Evolutionary conservation across 1,140 invertebrate species (phyloP), one percentile per base, ranked within the genome.

Genomic region (Mylabris phalerata): DNA sequence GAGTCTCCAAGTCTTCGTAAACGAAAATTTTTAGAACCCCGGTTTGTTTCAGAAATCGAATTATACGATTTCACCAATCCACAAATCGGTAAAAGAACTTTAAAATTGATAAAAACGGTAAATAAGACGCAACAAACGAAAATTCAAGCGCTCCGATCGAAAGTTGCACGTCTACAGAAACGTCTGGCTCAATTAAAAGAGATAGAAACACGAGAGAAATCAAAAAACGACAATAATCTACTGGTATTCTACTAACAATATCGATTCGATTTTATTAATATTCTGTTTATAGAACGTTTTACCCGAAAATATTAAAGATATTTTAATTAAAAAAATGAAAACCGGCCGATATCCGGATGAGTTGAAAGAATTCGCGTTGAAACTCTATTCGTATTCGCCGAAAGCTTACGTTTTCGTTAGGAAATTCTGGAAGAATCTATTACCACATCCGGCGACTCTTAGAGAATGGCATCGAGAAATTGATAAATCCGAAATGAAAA

Each of bases 331-430:
- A 3, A 32, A 32, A 32, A 0, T 4, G 32, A 32, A 5, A 32
- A 4, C 4, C 32, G 13, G 50, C 41, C 60, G 52, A 55, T 65
- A 62, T 61, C 11, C 48, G 24, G 25, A 44, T 6, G 25, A 25
- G 25, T 39, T 62, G 13, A 52, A 62, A 48, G 13, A 45, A n/a
- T 65, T 67, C 65, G 65, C 71, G 51, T 51, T 75, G 6, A 76
- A 75, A 26, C 55, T 77, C 24, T 0, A 32, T 32, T 32, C 32
- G 32, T 32, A 7, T 32, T 32, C 54, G 75, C 61, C 70, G 25
- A 68, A 66, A 65, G 70, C 68, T 32, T 76, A 75, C 59, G 58
- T 67, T 62, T 76, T 71, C 73, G 68, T 75, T 4, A 59, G 75
- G 50, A 60, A 68, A 52, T 58, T 60, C 55, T 75, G 75, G 59